Evolutionary conservation across 2,888 invertebrate genomes (phyloP), one percentile per base, ranked within the genome.

Genomic region (Epistrophe eligans): DNA sequence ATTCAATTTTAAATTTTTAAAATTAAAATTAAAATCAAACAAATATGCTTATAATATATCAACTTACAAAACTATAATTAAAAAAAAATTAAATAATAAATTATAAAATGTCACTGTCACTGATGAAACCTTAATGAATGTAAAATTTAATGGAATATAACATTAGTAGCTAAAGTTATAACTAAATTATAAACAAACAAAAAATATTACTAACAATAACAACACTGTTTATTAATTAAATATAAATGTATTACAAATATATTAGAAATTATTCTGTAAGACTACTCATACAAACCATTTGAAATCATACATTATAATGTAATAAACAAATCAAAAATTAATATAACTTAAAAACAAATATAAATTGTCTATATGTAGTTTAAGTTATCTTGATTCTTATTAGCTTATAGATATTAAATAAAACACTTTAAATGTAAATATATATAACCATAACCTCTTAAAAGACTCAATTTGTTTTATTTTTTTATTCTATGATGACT

Each of bases 361-460:
- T 19, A 43, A 70, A 45, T 50, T 77, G 60, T 76, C 17, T 24
- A 64, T 38, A 24, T 24, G 24, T 24, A 79, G 38, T 35, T 50
- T 55, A 11, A 38, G 17, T 17, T 28, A 40, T 52, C 62, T 80
- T 80, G 19, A 52, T 71, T 81, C 35, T 55, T 57, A 35, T 15
- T 48, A 50, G 17, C 28, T 40, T 45, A 35, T 77, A 58, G n/a
- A 40, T 11, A 70, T 48, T 24, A 6, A 17, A 32, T 15, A 32
- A 71, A 48, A 70, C 70, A 57, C 40, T 82, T 82, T 77, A 35
- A 60, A 58, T 52, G 58, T 72, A 76, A 71, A 71, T 70, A 79
- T 40, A 71, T 35, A 66, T 66, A 60, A 17, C 38, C 57, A 77
- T 58, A 70, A 38, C 70, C 52, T 40, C 40, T 55, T 40, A 7